These are phyloP conservation scores for Pipa parva DNA, from an alignment of 2,113 vertebrate species.

Conservation along the genomic window DNA sequence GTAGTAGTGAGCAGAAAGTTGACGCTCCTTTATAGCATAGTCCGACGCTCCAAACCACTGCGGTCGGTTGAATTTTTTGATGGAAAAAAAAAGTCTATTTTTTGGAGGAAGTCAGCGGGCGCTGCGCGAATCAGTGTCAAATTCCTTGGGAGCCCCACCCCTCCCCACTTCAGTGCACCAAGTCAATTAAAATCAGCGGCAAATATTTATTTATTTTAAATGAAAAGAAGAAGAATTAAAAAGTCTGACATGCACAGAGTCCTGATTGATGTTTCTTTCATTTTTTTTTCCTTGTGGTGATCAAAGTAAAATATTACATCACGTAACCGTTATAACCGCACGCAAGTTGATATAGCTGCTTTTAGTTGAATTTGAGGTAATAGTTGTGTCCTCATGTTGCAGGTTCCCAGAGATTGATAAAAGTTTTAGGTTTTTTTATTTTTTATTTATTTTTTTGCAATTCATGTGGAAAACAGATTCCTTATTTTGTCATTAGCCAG, in stretches of 20 bases:
- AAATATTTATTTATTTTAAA: background rate
- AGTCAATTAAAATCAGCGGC: conserved; percentile 28
- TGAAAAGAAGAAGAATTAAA: background rate
- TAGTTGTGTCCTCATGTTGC: conserved; percentile 64
- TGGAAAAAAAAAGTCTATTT: background rate
- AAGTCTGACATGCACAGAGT: conserved; percentile 28
- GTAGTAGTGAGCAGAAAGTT: conserved; percentile 5
- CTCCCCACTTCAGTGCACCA: conserved; percentile 34
- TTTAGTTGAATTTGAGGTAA: conserved; percentile 60
- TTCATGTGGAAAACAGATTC: conserved; percentile 43
- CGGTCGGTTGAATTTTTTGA: no score
- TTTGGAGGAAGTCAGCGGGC: background rate
- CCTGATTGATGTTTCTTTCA: conserved; percentile 39
- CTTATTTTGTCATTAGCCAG: conserved; percentile 23
- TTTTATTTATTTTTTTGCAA: conserved; percentile 45
- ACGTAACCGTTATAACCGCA: conserved; percentile 34
- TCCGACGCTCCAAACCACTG: conserved; percentile 1
- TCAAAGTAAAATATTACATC: conserved; percentile 41
- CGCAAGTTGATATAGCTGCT: conserved; percentile 34
- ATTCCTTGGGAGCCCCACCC: background rate
- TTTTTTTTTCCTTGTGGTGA: conserved; percentile 30
- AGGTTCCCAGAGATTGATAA: conserved; percentile 59
- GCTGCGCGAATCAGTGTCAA: conserved; percentile 16
- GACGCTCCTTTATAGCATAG: background rate
- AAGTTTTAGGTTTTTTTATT: conserved; percentile 41